phyloP scores from a whole-genome alignment of 2,113 vertebrate species.

The Microcebus tavaratra region DNA sequence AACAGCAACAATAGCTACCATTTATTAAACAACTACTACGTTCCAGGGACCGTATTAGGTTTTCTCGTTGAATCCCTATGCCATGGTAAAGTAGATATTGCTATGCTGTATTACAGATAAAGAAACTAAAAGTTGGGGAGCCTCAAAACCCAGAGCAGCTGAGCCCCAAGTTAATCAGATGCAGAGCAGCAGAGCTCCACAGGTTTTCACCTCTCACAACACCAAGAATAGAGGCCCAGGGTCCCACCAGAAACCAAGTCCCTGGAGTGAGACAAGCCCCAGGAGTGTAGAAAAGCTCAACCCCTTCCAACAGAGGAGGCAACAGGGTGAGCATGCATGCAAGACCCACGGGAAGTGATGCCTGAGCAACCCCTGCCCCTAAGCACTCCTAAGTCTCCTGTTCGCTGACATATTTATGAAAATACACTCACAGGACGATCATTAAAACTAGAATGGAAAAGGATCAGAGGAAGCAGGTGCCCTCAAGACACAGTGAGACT shows the following conservation, averaged over 20 bases:
- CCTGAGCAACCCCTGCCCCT: background rate
- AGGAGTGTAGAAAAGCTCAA: background rate
- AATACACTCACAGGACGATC: background rate
- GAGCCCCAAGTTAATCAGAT: background rate
- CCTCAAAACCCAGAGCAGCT: background rate
- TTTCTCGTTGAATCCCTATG: background rate
- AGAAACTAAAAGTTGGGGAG: background rate
- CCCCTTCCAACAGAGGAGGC: background rate
- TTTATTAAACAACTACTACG: background rate
- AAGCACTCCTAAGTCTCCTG: background rate
- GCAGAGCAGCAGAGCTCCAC: background rate
- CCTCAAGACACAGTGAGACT: background rate
- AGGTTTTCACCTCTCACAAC: background rate
- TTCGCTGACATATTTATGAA: slow-evolving; percentile 2
- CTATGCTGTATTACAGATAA: background rate
- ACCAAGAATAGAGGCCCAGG: background rate
- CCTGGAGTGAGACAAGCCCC: background rate
- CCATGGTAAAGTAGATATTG: background rate
- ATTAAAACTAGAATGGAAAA: background rate
- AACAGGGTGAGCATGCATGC: background rate
- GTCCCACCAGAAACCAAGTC: background rate
- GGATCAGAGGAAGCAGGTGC: background rate
- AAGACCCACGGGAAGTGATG: background rate
- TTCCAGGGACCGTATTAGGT: background rate
- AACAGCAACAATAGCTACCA: background rate